Evolutionary conservation across 2,888 invertebrate genomes (phyloP), one percentile per base, ranked within the genome.

Genomic region (Melanostoma scalare): DNA sequence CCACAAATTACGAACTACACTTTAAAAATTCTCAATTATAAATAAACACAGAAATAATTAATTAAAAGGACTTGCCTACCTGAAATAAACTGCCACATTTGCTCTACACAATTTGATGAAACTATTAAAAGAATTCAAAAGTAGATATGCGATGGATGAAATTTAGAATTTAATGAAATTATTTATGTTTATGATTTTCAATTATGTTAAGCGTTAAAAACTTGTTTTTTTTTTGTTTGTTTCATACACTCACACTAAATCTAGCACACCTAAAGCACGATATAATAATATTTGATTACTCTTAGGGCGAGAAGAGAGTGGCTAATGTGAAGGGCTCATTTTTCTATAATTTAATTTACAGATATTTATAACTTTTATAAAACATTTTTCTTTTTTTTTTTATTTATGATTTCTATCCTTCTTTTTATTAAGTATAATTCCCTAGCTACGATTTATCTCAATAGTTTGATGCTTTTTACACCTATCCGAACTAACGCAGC

Each of bases 181-280:
- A 20, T 20, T 20, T 20, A 20, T 20, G 20, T 20, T 20, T 20
- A 20, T 20, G 20, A 20, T 20, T 20, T 20, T 20, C 20, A 20
- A 20, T 20, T 20, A 20, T 20, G 20, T 20, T 20, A 20, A 20
- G 20, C 20, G 20, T 20, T 20, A 60, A 33, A 60, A 31, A 46
- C 46, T 50, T 9, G 20, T 10, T 46, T 31, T 9, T 55, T 55
- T 36, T 20, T 48, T 20, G 20, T 20, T 79, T 55, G 36, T 46
- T 60, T 53, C n/a, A 60, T 69, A 67, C 84, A 65, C 55, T 65
- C 68, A 78, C 58, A 58, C 56, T 82, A 68, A 68, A 52, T 55
- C 78, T 84, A 84, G 71, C 79, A 84, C 84, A 84, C 75, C 52
- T 71, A 84, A 84, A 84, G 84, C 84, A 74, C 35, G 48, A 74